These are phyloP conservation scores for Dastarcus helophoroides DNA, from an alignment of 2,888 invertebrate genomes.

Conservation along the genomic window DNA sequence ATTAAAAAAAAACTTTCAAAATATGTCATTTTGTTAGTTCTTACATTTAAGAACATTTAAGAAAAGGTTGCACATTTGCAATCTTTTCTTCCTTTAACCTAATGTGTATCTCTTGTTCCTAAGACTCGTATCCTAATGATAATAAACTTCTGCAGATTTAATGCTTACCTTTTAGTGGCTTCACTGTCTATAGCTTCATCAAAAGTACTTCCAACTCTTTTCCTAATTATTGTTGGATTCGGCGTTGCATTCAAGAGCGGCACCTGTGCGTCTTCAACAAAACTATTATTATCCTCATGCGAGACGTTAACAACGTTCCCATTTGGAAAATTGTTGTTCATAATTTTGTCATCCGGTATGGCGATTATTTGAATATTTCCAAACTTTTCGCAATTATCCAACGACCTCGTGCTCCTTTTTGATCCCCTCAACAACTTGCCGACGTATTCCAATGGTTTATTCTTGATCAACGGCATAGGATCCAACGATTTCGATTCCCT, in stretches of 20 bases:
- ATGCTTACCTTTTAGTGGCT: constrained; percentile 22
- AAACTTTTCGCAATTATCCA: constrained; percentile 42
- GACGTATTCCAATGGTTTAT: constrained; percentile 15
- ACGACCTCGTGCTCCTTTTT: constrained; percentile 27
- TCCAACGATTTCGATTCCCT: constrained; percentile 56
- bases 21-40: no score
- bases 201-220: constrained; percentile 29
- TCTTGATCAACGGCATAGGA: constrained; percentile 41
- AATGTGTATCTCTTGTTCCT: no score
- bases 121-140: no score
- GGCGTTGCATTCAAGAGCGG: constrained; percentile 32
- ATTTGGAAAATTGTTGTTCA: constrained; percentile 45
- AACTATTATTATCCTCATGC: constrained; percentile 24
- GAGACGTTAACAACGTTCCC: constrained; percentile 39
- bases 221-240: constrained; percentile 26
- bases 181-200: constrained; percentile 32
- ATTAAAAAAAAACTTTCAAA: no score
- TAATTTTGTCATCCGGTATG: constrained; percentile 36
- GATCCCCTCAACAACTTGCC: constrained; percentile 14
- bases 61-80: no score
- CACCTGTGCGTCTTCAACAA: constrained; percentile 35
- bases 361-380: constrained; percentile 35
- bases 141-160: constrained; percentile 3
- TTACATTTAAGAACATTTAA: constrained; percentile 2
- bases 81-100: no score